Percentiles rank a stretch among this genome's conserved stretches.
Conservation (phyloP, 2,888 invertebrate genomes). For the Drosophila vallismaia region DNA sequence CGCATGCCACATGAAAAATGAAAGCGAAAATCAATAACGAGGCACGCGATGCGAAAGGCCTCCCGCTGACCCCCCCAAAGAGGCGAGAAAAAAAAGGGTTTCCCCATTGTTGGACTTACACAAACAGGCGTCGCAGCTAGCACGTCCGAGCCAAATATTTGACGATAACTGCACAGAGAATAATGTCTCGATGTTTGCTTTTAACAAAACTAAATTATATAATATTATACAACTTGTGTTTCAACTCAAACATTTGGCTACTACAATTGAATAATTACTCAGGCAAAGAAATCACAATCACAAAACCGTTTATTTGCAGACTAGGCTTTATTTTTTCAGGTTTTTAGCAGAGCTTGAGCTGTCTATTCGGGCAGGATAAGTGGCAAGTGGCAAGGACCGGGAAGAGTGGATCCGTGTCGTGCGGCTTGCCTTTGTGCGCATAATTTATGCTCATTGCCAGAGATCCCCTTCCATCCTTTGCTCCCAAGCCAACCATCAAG, state of each 20-base stretch:
- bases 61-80: slow-evolving; percentile 63
- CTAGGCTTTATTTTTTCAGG: background rate
- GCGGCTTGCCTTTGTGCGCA: slow-evolving; percentile 51
- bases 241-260: background rate
- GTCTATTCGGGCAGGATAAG: slow-evolving; percentile 56
- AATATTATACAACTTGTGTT: no score
- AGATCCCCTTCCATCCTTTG: slow-evolving; percentile 29
- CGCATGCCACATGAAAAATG: slow-evolving; percentile 71
- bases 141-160: slow-evolving; percentile 51
- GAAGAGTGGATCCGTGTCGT: background rate
- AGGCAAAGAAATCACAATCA: background rate
- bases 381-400: slow-evolving; percentile 21
- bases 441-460: slow-evolving; percentile 74
- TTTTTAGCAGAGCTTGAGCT: slow-evolving; percentile 5
- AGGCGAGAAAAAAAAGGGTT: slow-evolving; percentile 36
- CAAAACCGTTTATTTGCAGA: background rate
- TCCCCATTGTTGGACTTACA: slow-evolving; percentile 13
- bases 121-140: slow-evolving; percentile 3
- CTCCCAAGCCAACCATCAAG: slow-evolving; percentile 19
- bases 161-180: background rate
- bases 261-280: background rate
- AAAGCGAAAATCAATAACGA: slow-evolving; percentile 75
- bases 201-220: no score
- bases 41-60: slow-evolving; percentile 70
- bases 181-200: no score